phyloP scores from a whole-genome alignment of 2,888 invertebrate genomes.

The Acanthosepion esculentum region DNA sequence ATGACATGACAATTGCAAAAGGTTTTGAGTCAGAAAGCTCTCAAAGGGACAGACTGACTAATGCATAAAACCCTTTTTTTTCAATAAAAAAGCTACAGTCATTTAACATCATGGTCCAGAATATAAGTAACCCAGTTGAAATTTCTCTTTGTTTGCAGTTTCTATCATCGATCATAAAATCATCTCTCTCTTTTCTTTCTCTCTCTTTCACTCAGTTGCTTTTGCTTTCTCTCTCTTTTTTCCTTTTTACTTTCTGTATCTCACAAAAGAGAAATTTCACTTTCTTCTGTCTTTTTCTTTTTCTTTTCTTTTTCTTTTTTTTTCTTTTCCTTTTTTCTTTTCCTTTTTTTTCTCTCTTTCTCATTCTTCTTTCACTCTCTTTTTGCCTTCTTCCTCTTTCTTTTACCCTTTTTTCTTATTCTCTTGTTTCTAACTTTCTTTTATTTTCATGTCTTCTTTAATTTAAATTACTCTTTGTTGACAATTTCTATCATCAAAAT shows the following conservation, averaged over 20 bases:
- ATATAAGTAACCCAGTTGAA: not conserved
- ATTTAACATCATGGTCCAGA: not conserved
- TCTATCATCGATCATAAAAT: not conserved
- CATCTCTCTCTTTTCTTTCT: not conserved
- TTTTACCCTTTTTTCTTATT: not conserved
- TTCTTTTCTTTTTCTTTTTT: not conserved
- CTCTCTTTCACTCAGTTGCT: not conserved
- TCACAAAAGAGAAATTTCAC: too few species aligned
- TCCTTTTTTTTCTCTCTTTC: not conserved
- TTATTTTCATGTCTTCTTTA: too few species aligned
- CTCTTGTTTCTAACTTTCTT: too few species aligned
- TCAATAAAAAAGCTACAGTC: not conserved
- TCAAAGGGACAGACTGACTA: not conserved
- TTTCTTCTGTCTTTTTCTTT: not conserved
- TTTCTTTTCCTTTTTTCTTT: not conserved
- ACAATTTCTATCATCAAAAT: too few species aligned
- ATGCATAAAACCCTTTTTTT: not conserved
- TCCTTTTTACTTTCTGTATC: not conserved
- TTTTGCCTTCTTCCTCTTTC: not conserved
- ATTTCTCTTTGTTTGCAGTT: not conserved
- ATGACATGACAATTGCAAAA: not conserved
- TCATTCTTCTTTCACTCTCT: not conserved
- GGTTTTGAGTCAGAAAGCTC: not conserved
- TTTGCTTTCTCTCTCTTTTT: not conserved
- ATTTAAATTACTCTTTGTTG: too few species aligned